Conservation (phyloP, 1,140 invertebrate species). For the Chrysoperla carnea region DNA sequence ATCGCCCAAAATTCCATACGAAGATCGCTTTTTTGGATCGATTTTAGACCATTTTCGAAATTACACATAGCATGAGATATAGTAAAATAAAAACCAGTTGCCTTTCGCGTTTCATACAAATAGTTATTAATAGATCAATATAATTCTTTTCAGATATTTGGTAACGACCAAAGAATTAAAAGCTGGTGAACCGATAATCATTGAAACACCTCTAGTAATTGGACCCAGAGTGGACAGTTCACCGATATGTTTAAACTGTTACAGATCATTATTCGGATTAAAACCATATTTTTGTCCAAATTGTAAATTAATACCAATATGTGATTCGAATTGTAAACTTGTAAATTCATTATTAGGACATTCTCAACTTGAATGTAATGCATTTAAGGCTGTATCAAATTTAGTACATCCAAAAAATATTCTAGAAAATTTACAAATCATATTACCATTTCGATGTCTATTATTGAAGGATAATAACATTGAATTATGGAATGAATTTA, state of each 20-base stretch:
- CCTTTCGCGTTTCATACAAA: too few relatives aligned
- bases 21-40: too few relatives aligned
- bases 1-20: too few relatives aligned
- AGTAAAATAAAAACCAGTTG: too few relatives aligned
- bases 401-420: constrained; percentile 5
- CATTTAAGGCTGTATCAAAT: constrained; percentile 13
- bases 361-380: constrained; percentile 22
- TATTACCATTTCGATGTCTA: constrained; percentile 41
- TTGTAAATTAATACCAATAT: constrained; percentile 41
- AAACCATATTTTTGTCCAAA: constrained; percentile 25
- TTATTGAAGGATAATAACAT: constrained; percentile 33
- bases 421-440: constrained; percentile 17
- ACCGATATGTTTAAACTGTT: constrained; percentile 40
- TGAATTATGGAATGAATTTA: constrained; percentile 29
- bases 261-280: constrained; percentile 24
- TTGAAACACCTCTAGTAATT: constrained; percentile 37
- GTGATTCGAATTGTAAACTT: constrained; percentile 28
- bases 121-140: too few relatives aligned
- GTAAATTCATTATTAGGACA: constrained; percentile 13
- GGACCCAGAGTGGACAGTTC: constrained; percentile 33
- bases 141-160: constrained; percentile 24
- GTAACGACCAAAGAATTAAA: constrained; percentile 42
- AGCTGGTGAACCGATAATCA: constrained; percentile 42
- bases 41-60: too few relatives aligned
- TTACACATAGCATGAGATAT: too few relatives aligned